Evolutionary conservation across 2,113 vertebrate genomes (phyloP).

Genomic region (Lucifuga dentata): DNA sequence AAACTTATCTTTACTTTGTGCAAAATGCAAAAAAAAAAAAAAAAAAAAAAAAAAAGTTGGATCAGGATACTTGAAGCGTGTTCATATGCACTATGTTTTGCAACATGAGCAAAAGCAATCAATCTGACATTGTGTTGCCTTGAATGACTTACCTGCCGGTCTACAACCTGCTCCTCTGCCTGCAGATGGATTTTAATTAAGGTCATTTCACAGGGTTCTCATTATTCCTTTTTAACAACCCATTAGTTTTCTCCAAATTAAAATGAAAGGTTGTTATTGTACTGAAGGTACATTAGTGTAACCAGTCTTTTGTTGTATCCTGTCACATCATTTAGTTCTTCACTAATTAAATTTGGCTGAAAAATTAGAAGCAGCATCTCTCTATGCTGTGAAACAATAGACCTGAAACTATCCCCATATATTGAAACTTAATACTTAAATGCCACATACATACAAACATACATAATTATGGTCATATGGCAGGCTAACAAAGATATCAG

Average conservation of each 20-base stretch:
- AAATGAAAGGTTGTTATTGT: slow-evolving; percentile 19
- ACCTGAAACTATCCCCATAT: no score
- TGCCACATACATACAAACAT: no score
- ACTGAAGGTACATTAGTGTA: slow-evolving; percentile 19
- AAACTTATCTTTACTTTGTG: no score
- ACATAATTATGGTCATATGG: no score
- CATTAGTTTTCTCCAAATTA: slow-evolving; percentile 33
- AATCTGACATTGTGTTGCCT: slow-evolving; percentile 5
- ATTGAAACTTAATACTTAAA: no score
- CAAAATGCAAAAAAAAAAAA: no score
- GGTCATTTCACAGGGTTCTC: slow-evolving; percentile 46
- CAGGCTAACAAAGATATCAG: no score
- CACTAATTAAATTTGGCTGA: slow-evolving; percentile 2
- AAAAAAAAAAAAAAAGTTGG: no score
- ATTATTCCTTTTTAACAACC: slow-evolving; percentile 39
- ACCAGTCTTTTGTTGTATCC: not conserved
- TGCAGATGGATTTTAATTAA: slow-evolving; percentile 43
- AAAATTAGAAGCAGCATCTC: not conserved
- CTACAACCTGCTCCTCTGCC: not conserved
- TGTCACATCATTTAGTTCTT: slow-evolving; percentile 3
- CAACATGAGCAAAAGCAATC: slow-evolving; percentile 35
- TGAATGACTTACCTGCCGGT: slow-evolving; percentile 24
- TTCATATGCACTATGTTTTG: slow-evolving; percentile 16
- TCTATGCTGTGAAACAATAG: not conserved
- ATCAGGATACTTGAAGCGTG: not conserved